Base-by-base conservation (phyloP, 1,140 invertebrate genomes). In the Drosophila kohkoa region DNA sequence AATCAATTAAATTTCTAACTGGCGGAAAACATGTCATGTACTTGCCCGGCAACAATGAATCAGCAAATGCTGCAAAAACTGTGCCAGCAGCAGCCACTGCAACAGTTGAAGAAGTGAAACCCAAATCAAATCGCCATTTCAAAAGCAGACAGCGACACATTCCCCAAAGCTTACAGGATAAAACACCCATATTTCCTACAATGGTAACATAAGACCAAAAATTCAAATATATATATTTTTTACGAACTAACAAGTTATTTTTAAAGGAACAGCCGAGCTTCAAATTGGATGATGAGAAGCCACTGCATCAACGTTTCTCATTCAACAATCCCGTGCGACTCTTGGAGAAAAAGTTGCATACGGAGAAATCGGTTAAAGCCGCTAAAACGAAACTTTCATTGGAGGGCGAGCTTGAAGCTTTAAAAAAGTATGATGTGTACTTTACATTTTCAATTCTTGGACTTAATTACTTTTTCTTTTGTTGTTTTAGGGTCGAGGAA, bases 311-410 rank as follows among this genome's bases (percentile, higher is more conserved):
- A 78, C 94, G 96, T 80, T 97, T 97, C 92, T 96, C 95, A 0
- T 97, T 97, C 91, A 96, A 97, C 92, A 96, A 96, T 66, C 97
- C 96, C 0, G 95, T 97, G 5, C 86, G 96, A 25, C 95, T 96
- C 88, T 94, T 96, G 35, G 96, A 97, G 92, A 94, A 96, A 76
- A 94, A 94, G 43, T 93, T 95, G 58, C 91, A 97, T 51, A 95
- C 96, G 1, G 96, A 97, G 75, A 96, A 95, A 90, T 93, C 97
- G 66, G 95, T 95, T 10, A 94, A 94, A 71, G 96, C 97, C 88
- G 96, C 95, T 0, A 96, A 97, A 81, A 94, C 95, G 15, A 96
- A 96, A 92, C 96, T 97, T 92, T 94, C 94, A 51, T 95, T 96
- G 82, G 93, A 95, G 51, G 94, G 94, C 51, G 96, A 97, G 91